Conservation (phyloP, 2,113 vertebrate species). For the Takifugu flavidus region DNA sequence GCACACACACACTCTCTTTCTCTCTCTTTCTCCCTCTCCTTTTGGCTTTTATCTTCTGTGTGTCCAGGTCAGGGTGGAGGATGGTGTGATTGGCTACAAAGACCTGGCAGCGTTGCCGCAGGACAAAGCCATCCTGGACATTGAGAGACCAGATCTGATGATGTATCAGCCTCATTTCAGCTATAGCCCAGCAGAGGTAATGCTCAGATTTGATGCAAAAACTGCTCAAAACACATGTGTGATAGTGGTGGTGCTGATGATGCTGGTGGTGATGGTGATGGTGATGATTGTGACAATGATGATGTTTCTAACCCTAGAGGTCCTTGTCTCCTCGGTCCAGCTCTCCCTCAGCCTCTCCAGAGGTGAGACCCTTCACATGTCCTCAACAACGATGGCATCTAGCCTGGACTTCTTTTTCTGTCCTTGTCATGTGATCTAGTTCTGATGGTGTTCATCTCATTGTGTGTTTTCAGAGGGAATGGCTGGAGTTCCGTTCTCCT, state of each 20-base stretch:
- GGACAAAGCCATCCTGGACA: slow-evolving; percentile 96
- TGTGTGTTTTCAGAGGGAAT: slow-evolving; percentile 64
- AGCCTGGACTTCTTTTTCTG: too few species aligned
- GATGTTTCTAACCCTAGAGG: slow-evolving; percentile 63
- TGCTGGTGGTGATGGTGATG: too few species aligned
- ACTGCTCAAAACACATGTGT: too few species aligned
- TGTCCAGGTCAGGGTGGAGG: slow-evolving; percentile 84
- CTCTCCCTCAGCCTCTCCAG: slow-evolving; percentile 86
- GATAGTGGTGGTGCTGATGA: too few species aligned
- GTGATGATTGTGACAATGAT: too few species aligned
- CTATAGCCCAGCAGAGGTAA: slow-evolving; percentile 84
- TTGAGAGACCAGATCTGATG: slow-evolving; percentile 94
- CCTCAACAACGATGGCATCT: neutral
- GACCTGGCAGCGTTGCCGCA: slow-evolving; percentile 92
- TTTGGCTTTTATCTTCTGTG: slow-evolving; percentile 7
- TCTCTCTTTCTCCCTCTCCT: too few species aligned
- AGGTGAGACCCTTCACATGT: slow-evolving; percentile 68
- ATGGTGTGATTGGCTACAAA: slow-evolving; percentile 88
- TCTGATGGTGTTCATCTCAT: neutral
- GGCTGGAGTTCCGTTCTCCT: slow-evolving; percentile 79
- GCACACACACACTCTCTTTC: too few species aligned
- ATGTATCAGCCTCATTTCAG: slow-evolving; percentile 91
- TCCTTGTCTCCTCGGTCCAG: slow-evolving; percentile 88
- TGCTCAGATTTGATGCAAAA: neutral
- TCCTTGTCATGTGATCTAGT: too few species aligned